A percentile compares a stretch with the other conserved stretches of the same genome.
These are phyloP conservation scores for Parnassius smintheus DNA, from an alignment of 2,888 invertebrate species.

Conservation along the genomic window DNA sequence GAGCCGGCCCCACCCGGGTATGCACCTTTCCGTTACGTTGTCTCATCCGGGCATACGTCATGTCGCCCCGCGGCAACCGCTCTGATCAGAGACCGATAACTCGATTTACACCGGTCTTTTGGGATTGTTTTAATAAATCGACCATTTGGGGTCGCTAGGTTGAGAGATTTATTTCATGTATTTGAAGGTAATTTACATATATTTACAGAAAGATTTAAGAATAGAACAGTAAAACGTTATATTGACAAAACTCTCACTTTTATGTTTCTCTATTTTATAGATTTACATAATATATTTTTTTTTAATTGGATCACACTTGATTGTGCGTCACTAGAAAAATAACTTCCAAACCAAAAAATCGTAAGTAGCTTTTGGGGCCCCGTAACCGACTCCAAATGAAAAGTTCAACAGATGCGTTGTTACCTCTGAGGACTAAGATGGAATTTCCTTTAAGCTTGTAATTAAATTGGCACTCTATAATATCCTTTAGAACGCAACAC, in stretches of 20 bases:
- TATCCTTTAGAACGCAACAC: neutral
- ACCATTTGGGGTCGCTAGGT: slow-evolving; percentile 23
- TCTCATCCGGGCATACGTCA: slow-evolving; percentile 57
- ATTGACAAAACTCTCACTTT: neutral
- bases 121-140: slow-evolving; percentile 57
- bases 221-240: neutral
- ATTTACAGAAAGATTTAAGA: neutral
- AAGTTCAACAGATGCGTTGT: neutral
- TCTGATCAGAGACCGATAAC: slow-evolving; percentile 45
- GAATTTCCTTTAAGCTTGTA: too few species aligned
- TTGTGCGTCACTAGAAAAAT: too few species aligned
- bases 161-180: slow-evolving; percentile 21
- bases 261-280: too few species aligned
- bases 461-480: neutral
- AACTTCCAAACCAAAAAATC: too few species aligned
- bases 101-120: slow-evolving; percentile 36
- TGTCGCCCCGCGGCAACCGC: slow-evolving; percentile 48
- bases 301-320: too few species aligned
- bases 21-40: slow-evolving; percentile 49
- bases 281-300: too few species aligned
- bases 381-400: too few species aligned
- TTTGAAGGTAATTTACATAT: slow-evolving; percentile 16
- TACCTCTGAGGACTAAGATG: neutral
- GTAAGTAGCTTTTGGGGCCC: too few species aligned
- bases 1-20: slow-evolving; percentile 48